These are phyloP conservation scores for Amblyraja radiata DNA, from an alignment of 2,797 vertebrate species.

Conservation along the genomic window DNA sequence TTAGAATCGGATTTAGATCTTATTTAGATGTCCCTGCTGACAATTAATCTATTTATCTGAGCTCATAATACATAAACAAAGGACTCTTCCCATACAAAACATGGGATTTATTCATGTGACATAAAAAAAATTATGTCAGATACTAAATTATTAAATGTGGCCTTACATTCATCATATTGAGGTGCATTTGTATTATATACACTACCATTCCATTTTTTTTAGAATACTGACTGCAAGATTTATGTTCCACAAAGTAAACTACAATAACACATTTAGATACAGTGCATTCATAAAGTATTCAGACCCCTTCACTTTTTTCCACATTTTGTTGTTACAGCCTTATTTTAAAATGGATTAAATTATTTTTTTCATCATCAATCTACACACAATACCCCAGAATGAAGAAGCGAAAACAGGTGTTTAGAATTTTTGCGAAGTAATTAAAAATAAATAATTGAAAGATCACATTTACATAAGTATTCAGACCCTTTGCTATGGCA, in stretches of 20 bases:
- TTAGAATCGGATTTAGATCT: not conserved
- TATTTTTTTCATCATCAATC: no score
- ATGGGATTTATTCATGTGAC: not conserved
- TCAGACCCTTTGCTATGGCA: no score
- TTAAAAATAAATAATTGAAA: no score
- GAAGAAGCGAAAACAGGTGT: no score
- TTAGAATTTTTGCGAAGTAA: no score
- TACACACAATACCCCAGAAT: no score
- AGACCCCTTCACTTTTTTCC: no score
- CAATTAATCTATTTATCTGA: no score
- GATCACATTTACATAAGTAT: no score
- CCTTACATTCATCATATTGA: not conserved
- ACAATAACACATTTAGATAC: not conserved
- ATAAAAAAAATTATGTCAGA: not conserved
- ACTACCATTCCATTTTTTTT: not conserved
- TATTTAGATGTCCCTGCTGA: not conserved
- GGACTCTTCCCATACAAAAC: not conserved
- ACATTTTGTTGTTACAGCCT: no score
- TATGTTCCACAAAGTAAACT: not conserved
- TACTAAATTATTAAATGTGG: not conserved
- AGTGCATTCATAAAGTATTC: no score
- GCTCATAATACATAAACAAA: not conserved
- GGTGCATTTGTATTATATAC: not conserved
- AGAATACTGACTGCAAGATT: not conserved
- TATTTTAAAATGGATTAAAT: no score